These are phyloP conservation scores for Tholera decimalis DNA, from an alignment of 2,888 invertebrate species.

Conservation along the genomic window DNA sequence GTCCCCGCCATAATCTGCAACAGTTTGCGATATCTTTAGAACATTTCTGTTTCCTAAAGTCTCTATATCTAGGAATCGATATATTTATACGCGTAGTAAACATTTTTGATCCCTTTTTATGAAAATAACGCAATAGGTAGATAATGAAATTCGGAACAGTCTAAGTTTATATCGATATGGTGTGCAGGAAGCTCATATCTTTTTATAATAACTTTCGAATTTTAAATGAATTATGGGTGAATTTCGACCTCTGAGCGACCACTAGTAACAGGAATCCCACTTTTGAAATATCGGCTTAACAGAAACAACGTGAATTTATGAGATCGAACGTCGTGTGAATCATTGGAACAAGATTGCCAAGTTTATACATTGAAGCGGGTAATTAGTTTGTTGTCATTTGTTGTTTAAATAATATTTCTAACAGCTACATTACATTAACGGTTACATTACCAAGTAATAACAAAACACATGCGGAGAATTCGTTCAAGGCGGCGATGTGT, in stretches of 20 bases:
- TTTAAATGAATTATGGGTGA: no score
- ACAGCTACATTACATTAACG: constrained; percentile 67
- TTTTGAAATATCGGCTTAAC: constrained; percentile 39
- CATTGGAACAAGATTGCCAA: constrained; percentile 35
- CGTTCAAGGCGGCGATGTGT: constrained; percentile 96
- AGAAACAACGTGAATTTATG: constrained; percentile 45
- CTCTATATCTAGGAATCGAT: no score
- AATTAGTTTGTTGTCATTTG: constrained; percentile 34
- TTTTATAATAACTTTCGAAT: no score
- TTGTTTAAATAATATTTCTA: constrained; percentile 27
- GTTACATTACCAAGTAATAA: constrained; percentile 91
- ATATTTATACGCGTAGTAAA: no score
- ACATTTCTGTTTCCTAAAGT: constrained; percentile 20
- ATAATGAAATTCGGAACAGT: no score
- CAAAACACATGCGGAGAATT: constrained; percentile 94
- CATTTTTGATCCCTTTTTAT: no score
- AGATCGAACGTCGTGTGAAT: constrained; percentile 37
- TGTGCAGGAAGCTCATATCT: no score
- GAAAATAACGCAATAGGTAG: no score
- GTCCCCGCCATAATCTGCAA: constrained; percentile 94
- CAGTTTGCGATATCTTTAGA: constrained; percentile 21
- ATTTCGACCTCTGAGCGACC: no score
- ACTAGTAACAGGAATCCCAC: constrained; percentile 31
- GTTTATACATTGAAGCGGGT: constrained; percentile 26
- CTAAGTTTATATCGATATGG: no score